phyloP scores from a whole-genome alignment of 2,888 invertebrate genomes.

The Julus scanicus region DNA sequence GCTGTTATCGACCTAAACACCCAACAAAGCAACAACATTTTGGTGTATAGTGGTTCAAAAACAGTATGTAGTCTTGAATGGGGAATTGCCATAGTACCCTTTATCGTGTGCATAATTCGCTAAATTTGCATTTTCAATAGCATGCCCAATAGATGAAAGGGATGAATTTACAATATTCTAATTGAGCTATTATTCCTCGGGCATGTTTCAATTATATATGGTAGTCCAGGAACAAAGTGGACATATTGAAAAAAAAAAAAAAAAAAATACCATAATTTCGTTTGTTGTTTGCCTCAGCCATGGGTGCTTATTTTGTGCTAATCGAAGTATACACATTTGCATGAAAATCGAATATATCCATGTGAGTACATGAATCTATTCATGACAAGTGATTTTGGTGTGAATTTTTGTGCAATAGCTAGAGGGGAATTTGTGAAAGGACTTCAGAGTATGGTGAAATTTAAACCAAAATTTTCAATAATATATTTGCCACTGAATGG shows the following conservation, averaged over 20 bases:
- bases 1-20: too few relatives aligned
- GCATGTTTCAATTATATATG: neutral
- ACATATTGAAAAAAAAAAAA: neutral
- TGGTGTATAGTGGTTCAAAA: neutral
- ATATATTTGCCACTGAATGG: too few relatives aligned
- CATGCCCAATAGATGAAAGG: neutral
- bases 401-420: neutral
- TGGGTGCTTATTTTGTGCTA: neutral
- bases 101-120: conserved; percentile 21
- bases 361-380: neutral
- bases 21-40: too few relatives aligned
- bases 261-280: too few relatives aligned
- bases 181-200: conserved; percentile 22
- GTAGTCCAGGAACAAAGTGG: neutral
- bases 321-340: neutral
- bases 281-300: neutral
- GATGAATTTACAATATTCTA: conserved; percentile 15
- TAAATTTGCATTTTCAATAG: conserved; percentile 8
- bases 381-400: neutral
- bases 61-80: neutral
- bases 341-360: neutral
- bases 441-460: neutral
- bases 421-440: neutral
- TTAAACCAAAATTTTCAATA: too few relatives aligned
- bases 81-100: conserved; percentile 17